phyloP scores from a whole-genome alignment of 2,113 vertebrate genomes.

The Cyrtonyx montezumae region DNA sequence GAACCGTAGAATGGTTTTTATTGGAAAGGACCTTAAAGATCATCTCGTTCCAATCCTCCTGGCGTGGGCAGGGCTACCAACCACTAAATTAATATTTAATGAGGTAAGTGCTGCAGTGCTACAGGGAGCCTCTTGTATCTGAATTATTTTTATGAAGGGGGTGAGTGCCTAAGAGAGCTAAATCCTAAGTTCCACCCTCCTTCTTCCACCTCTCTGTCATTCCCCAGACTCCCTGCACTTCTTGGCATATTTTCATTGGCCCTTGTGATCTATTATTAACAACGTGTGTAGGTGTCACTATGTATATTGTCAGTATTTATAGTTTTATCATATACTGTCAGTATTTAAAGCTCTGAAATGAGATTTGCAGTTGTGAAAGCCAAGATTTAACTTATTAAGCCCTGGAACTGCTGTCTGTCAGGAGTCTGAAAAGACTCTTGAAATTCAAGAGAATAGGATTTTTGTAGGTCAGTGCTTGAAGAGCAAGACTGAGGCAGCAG shows the following conservation, averaged over 20 bases:
- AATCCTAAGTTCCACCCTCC: background rate
- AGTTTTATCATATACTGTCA: slow-evolving; percentile 49
- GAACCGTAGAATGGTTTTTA: background rate
- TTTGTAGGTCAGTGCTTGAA: background rate
- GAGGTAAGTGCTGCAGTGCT: background rate
- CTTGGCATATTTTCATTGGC: slow-evolving; percentile 52
- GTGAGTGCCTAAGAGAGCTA: background rate
- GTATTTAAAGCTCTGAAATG: slow-evolving; percentile 55
- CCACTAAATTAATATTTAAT: background rate
- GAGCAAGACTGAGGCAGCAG: background rate
- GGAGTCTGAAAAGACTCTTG: background rate
- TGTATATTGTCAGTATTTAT: slow-evolving; percentile 57
- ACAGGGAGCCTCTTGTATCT: background rate
- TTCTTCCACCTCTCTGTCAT: background rate
- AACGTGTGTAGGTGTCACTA: slow-evolving; percentile 34
- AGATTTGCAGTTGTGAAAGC: slow-evolving; percentile 6
- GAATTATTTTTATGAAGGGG: background rate
- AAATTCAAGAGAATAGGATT: background rate
- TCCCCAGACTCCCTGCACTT: background rate
- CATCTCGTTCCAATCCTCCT: background rate
- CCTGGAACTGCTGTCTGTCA: background rate
- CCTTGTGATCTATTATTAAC: slow-evolving; percentile 55
- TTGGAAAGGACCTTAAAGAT: background rate
- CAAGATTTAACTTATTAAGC: slow-evolving; percentile 20
- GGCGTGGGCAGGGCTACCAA: background rate